Percentiles rank a stretch among this genome's conserved stretches.
Conservation (phyloP, 2,888 invertebrate genomes). For the Andrena bicolor region DNA sequence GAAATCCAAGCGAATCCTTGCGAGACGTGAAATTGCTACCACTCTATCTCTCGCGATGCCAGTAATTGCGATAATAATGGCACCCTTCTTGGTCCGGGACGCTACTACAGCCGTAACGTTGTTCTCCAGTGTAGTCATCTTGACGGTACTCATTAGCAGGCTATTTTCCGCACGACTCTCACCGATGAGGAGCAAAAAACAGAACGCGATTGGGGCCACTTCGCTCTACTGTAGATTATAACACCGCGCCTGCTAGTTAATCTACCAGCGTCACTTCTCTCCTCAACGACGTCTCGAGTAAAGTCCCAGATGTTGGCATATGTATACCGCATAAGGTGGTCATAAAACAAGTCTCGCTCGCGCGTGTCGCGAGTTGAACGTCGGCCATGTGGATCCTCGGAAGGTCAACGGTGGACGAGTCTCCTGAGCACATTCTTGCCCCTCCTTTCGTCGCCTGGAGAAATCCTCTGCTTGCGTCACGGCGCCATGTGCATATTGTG, state of each 20-base stretch:
- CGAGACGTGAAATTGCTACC: no score
- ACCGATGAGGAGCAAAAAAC: background rate
- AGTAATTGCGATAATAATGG: background rate
- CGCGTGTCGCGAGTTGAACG: background rate
- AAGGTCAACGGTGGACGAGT: slow-evolving; percentile 48
- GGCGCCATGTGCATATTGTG: slow-evolving; percentile 26
- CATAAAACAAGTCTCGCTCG: slow-evolving; percentile 1
- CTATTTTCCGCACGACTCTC: background rate
- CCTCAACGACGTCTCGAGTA: slow-evolving; percentile 28
- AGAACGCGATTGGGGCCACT: slow-evolving; percentile 11
- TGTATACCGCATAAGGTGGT: background rate
- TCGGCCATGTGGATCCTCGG: slow-evolving; percentile 26
- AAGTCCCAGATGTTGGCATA: slow-evolving; percentile 24
- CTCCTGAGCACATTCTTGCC: slow-evolving; percentile 19
- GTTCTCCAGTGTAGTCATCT: background rate
- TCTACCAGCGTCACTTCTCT: slow-evolving; percentile 15
- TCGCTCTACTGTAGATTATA: slow-evolving; percentile 11
- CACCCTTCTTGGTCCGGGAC: background rate
- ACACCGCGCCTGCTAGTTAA: slow-evolving; percentile 8
- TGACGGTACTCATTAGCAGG: background rate
- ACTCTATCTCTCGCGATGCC: no score
- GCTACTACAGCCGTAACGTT: background rate
- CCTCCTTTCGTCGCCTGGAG: slow-evolving; percentile 15
- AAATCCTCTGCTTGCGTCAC: slow-evolving; percentile 54
- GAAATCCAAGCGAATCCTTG: no score